Evolutionary conservation across 2,113 vertebrate genomes (phyloP).

Genomic region (Anhinga anhinga): DNA sequence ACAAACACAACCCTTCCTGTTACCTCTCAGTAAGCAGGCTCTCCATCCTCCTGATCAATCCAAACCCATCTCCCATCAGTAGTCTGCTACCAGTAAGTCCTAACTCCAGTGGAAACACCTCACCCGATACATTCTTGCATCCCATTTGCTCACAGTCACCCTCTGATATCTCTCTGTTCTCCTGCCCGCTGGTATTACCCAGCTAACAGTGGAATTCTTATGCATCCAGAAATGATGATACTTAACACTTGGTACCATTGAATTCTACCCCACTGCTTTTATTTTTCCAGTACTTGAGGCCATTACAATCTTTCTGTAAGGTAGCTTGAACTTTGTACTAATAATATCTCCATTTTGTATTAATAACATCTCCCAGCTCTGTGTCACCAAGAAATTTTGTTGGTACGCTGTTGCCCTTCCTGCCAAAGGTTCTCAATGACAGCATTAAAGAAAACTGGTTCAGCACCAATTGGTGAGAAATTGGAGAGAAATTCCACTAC

Average conservation of each 20-base stretch:
- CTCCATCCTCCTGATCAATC: neutral
- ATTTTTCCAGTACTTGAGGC: neutral
- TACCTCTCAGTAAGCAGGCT: neutral
- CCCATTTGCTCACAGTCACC: neutral
- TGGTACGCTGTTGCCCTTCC: neutral
- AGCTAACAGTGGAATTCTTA: neutral
- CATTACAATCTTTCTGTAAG: neutral
- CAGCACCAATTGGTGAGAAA: conserved; percentile 9
- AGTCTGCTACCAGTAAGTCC: neutral
- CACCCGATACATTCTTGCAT: neutral
- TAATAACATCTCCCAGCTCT: neutral
- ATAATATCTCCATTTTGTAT: neutral
- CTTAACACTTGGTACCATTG: neutral
- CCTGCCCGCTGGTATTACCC: neutral
- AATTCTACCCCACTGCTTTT: neutral
- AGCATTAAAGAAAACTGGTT: conserved; percentile 23
- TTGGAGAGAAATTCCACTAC: neutral
- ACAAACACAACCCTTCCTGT: neutral
- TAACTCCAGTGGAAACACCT: neutral
- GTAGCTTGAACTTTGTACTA: neutral
- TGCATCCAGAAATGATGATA: neutral
- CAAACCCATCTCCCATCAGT: neutral
- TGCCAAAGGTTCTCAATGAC: neutral
- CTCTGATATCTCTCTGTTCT: neutral
- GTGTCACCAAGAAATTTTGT: neutral